Percentiles rank a stretch among this genome's conserved stretches.
phyloP scores from a whole-genome alignment of 2,888 invertebrate genomes.

The Calephelis perditalis region DNA sequence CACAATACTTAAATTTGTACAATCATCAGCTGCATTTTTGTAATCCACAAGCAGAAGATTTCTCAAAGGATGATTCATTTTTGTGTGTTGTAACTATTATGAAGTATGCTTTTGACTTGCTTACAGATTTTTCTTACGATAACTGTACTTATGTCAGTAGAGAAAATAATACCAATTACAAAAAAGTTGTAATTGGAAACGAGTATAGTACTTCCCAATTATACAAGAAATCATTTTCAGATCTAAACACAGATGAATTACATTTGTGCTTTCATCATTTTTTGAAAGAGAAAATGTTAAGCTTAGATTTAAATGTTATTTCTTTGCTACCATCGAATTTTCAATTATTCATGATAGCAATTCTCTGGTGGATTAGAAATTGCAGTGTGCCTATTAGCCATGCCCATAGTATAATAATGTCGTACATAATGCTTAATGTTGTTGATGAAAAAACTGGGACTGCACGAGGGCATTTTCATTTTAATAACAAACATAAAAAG shows the following conservation, averaged over 20 bases:
- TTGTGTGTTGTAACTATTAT: slow-evolving; percentile 80
- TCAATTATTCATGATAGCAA: slow-evolving; percentile 76
- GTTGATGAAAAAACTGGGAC: slow-evolving; percentile 78
- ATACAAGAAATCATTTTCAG: slow-evolving; percentile 40
- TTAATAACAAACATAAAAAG: slow-evolving; percentile 62
- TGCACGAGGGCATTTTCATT: slow-evolving; percentile 63
- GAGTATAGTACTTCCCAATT: slow-evolving; percentile 43
- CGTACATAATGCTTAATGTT: slow-evolving; percentile 76
- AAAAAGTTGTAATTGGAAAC: slow-evolving; percentile 43
- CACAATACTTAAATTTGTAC: slow-evolving; percentile 83
- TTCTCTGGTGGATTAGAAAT: slow-evolving; percentile 79
- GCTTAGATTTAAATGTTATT: slow-evolving; percentile 49
- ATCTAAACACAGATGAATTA: slow-evolving; percentile 45
- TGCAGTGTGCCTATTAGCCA: slow-evolving; percentile 60
- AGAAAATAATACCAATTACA: slow-evolving; percentile 46
- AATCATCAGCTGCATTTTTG: slow-evolving; percentile 81
- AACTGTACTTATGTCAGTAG: slow-evolving; percentile 55
- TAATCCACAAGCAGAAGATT: slow-evolving; percentile 85
- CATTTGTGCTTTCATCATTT: slow-evolving; percentile 65
- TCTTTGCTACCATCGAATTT: slow-evolving; percentile 74
- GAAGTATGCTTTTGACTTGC: slow-evolving; percentile 74
- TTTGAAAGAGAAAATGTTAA: slow-evolving; percentile 58
- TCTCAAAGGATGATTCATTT: slow-evolving; percentile 77
- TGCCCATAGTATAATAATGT: slow-evolving; percentile 77
- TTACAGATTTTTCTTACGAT: slow-evolving; percentile 58